phyloP scores from a whole-genome alignment of 1,140 invertebrate genomes.

The Rhagoletis pomonella region DNA sequence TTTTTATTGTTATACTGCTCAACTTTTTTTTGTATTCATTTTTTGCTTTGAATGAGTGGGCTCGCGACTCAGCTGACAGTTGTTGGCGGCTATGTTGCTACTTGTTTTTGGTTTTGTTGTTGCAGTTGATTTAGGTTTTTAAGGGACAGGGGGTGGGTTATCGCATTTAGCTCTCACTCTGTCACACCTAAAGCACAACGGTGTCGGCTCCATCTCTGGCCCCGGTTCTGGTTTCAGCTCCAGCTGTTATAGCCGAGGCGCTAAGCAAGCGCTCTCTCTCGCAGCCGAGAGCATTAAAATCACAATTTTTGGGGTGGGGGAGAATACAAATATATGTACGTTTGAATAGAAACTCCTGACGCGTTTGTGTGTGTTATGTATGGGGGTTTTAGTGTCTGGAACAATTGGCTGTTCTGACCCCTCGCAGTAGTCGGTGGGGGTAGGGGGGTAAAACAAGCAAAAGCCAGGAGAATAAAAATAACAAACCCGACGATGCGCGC shows the following conservation, averaged over 20 bases:
- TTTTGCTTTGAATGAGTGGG: neutral
- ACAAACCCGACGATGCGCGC: conserved; percentile 28
- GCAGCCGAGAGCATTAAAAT: neutral
- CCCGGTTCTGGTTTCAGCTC: neutral
- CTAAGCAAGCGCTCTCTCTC: conserved; percentile 36
- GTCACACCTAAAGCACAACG: conserved; percentile 27
- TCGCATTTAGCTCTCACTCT: conserved; percentile 51
- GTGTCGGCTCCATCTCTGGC: neutral
- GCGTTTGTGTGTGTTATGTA: neutral
- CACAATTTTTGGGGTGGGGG: neutral
- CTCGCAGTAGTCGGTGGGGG: too few species aligned
- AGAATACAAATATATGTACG: neutral
- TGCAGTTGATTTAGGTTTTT: conserved; percentile 13
- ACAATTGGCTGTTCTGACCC: neutral
- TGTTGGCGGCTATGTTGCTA: neutral
- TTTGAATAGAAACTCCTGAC: too few species aligned
- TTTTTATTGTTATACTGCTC: conserved; percentile 27
- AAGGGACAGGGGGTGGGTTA: conserved; percentile 18
- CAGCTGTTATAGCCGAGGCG: neutral
- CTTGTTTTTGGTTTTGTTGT: conserved; percentile 5
- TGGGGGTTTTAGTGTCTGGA: neutral
- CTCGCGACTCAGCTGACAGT: conserved; percentile 1
- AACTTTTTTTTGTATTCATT: neutral
- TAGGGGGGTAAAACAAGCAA: conserved; percentile 5
- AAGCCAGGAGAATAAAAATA: conserved; percentile 28